Evolutionary conservation across 2,113 vertebrate species (phyloP).

Genomic region (Recurvirostra avosetta): DNA sequence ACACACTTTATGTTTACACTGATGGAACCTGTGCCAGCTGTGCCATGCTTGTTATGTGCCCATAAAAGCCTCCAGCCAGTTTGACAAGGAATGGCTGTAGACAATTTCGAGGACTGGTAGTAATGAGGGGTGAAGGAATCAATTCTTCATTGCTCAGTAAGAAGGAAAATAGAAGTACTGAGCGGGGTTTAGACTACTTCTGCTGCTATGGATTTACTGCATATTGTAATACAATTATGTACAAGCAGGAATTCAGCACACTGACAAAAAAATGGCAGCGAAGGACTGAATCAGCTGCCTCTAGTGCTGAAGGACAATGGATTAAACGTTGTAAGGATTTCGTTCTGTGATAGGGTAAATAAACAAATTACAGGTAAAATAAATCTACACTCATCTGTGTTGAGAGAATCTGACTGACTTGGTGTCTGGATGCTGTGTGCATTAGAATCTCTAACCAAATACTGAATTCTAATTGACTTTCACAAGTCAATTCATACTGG

Average conservation of each 20-base stretch:
- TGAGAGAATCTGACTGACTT: not conserved
- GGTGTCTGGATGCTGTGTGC: not conserved
- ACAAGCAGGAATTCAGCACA: not conserved
- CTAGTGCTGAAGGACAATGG: not conserved
- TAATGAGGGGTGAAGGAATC: not conserved
- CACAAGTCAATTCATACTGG: constrained; percentile 54
- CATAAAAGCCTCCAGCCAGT: not conserved
- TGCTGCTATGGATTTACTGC: not conserved
- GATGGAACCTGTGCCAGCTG: rapidly evolving
- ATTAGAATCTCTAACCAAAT: constrained; percentile 43
- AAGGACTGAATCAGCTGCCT: not conserved
- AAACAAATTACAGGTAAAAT: constrained; percentile 25
- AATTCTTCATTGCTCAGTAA: not conserved
- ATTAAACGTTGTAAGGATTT: not conserved
- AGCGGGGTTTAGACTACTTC: not conserved
- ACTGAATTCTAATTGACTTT: constrained; percentile 60
- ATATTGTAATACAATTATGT: not conserved
- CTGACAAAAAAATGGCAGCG: not conserved
- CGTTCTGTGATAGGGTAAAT: not conserved
- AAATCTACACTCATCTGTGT: not conserved
- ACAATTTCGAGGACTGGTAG: not conserved
- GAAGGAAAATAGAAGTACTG: not conserved
- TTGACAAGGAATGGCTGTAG: not conserved
- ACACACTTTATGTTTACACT: not conserved
- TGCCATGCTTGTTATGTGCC: not conserved